Conservation (phyloP, 2,797 vertebrate genomes). For the Pelochelys cantorii region DNA sequence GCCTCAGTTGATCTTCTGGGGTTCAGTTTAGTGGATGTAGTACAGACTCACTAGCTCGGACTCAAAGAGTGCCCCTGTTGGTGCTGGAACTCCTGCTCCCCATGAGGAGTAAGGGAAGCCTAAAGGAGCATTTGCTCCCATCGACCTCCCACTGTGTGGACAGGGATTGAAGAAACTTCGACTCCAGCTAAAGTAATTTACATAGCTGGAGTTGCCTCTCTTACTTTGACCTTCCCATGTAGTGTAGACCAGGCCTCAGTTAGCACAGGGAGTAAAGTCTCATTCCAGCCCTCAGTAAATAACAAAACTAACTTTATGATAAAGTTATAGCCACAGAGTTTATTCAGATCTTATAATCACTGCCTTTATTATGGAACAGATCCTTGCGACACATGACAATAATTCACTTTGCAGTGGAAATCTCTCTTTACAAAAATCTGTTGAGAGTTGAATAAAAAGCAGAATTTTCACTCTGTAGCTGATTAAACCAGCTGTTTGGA, state of each 20-base stretch:
- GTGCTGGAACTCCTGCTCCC: too few relatives aligned
- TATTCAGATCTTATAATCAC: constrained; percentile 17
- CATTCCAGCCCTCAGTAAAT: background rate
- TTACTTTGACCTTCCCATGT: too few relatives aligned
- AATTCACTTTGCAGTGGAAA: background rate
- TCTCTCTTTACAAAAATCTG: background rate
- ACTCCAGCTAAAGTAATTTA: too few relatives aligned
- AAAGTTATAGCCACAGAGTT: background rate
- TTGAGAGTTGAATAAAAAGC: background rate
- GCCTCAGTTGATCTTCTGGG: too few relatives aligned
- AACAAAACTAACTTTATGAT: background rate
- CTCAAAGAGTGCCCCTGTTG: too few relatives aligned
- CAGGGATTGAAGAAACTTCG: too few relatives aligned
- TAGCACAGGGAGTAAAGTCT: constrained; percentile 5
- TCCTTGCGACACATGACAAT: background rate
- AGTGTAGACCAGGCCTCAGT: background rate
- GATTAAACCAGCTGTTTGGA: background rate
- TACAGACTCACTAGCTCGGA: too few relatives aligned
- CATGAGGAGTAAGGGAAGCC: too few relatives aligned
- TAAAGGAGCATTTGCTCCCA: too few relatives aligned
- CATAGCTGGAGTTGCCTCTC: too few relatives aligned
- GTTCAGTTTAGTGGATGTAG: too few relatives aligned
- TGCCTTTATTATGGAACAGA: background rate
- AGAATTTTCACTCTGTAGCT: background rate
- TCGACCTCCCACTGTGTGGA: too few relatives aligned